phyloP scores from a whole-genome alignment of 2,888 invertebrate genomes.

The Xestia xanthographa region DNA sequence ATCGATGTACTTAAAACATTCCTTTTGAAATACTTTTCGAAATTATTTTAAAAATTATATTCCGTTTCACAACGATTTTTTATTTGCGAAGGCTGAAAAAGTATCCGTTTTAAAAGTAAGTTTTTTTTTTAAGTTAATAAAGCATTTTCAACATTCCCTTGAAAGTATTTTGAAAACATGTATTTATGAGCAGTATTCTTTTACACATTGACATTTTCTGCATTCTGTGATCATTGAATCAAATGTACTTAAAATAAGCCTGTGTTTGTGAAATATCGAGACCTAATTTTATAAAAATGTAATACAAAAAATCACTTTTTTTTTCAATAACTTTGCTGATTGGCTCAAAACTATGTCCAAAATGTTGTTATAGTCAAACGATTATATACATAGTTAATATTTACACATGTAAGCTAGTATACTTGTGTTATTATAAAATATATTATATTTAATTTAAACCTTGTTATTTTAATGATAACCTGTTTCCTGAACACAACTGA shows the following conservation, averaged over 20 bases:
- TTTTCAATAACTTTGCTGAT: slow-evolving; percentile 67
- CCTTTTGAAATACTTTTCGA: slow-evolving; percentile 28
- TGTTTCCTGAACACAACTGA: neutral
- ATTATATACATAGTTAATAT: slow-evolving; percentile 71
- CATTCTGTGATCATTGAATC: slow-evolving; percentile 59
- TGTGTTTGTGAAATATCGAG: slow-evolving; percentile 32
- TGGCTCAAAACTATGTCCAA: slow-evolving; percentile 78
- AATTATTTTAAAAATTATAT: slow-evolving; percentile 17
- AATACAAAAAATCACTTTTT: slow-evolving; percentile 5
- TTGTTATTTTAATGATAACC: slow-evolving; percentile 20
- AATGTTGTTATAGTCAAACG: slow-evolving; percentile 71
- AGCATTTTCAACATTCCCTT: slow-evolving; percentile 50
- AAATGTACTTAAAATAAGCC: slow-evolving; percentile 59
- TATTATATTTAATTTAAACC: slow-evolving; percentile 80
- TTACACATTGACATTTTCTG: slow-evolving; percentile 59
- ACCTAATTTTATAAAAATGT: slow-evolving; percentile 35
- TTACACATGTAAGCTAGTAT: slow-evolving; percentile 81
- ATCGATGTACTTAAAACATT: slow-evolving; percentile 53
- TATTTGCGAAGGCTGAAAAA: slow-evolving; percentile 40
- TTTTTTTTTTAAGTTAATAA: slow-evolving; percentile 13
- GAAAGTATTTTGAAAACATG: slow-evolving; percentile 50
- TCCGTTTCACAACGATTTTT: slow-evolving; percentile 33
- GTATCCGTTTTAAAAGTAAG: slow-evolving; percentile 30
- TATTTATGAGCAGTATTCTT: slow-evolving; percentile 64
- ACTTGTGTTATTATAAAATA: slow-evolving; percentile 86